Percentiles rank a stretch among this genome's conserved stretches.
phyloP scores from a whole-genome alignment of 2,113 vertebrate species.

The Macaca mulatta region DNA sequence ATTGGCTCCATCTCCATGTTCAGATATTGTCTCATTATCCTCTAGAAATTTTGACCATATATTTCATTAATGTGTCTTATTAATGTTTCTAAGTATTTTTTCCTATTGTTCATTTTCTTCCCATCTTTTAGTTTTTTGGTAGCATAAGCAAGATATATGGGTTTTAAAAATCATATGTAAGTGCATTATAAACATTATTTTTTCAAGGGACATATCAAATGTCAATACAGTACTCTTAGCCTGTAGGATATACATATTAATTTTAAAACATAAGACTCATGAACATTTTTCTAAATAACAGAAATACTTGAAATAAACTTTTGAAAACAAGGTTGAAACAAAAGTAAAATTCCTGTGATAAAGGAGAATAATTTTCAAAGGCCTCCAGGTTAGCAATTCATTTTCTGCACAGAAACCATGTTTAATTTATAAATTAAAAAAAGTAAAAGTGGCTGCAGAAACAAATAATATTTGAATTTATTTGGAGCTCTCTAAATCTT shows the following conservation, averaged over 20 bases:
- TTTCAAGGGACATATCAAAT: not conserved
- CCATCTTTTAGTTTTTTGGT: not conserved
- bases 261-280: not conserved
- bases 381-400: not conserved
- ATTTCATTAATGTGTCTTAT: not conserved
- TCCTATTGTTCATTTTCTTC: not conserved
- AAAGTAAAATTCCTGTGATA: not conserved
- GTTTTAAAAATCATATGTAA: not conserved
- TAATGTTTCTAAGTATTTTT: not conserved
- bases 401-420: not conserved
- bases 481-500: not conserved
- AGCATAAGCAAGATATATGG: not conserved
- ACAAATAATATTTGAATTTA: not conserved
- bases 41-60: not conserved
- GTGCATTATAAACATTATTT: not conserved
- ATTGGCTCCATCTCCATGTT: not conserved
- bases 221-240: not conserved
- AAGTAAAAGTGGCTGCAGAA: not conserved
- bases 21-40: not conserved
- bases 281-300: not conserved
- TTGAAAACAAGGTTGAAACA: not conserved
- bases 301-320: not conserved
- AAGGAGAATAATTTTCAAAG: not conserved
- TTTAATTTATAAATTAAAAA: not conserved
- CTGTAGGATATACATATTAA: not conserved